Base-by-base conservation (phyloP, 2,113 vertebrate species). In the Ivindomyrus marchei region DNA sequence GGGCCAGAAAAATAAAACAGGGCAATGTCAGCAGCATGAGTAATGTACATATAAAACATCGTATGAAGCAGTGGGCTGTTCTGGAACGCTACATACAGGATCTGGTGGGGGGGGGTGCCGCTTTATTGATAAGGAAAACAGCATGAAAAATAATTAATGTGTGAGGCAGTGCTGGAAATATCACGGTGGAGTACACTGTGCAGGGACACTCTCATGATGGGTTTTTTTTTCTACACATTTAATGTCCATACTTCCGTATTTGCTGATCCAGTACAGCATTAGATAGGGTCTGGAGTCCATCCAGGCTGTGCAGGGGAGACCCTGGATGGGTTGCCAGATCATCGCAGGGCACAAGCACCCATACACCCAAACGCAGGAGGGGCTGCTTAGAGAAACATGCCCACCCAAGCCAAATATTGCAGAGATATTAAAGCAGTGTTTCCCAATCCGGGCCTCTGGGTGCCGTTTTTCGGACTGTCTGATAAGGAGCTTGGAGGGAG, bases 31-130 rank as follows among this genome's bases (percentile, higher is more conserved):
- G 83, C 42, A 39, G 83, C 45, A 47, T 85, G 83, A 85, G n/a
- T 85, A 85, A 85, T 85, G 83, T 47, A 85, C 45, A 85, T 85
- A 85, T 24, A 47, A 85, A 85, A 47, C 83, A 85, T 47, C 45
- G 36, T 27, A 46, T 47, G 39, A 47, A 47, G 24, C 42, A n/a
- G 39, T 46, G 8, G 10, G 83, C 83, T 47, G 4, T 84, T 7
- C 70, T 36, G 27, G 15, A 21, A 31, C 9, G 45, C 21, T 47
- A 4, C 8, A n/a, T 45, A 84, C 39, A 84, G 74, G 27, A 19
- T 47, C 24, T 47, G 39, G 17, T n/a, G 3, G 19, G 6, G 19
- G 31, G 17, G 21, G 36, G 17, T 42, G 39, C 19, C 1, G 24
- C 19, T 9, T 85, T 11, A 85, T 85, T 85, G 36, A 85, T 45